Evolutionary conservation across 2,797 vertebrate genomes (phyloP), one percentile per base, ranked within the genome.

Genomic region (Pelochelys cantorii): DNA sequence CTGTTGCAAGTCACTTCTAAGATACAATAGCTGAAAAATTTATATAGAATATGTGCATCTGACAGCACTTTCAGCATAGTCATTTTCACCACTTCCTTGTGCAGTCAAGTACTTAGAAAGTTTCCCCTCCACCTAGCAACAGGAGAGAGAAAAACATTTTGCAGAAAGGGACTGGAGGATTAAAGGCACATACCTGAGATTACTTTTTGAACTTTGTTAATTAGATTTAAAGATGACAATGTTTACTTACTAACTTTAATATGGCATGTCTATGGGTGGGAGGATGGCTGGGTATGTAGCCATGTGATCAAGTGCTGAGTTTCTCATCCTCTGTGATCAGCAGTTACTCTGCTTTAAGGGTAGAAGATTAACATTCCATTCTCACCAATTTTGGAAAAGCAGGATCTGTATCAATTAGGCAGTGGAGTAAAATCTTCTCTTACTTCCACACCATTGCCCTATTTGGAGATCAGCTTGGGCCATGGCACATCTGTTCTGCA

Each of bases 311-410:
- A 77, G 25, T 27, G 25, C 4, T 42, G 79, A 78, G 18, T 5
- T 77, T 15, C 2, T 80, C 65, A 83, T 25, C 80, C 81, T 68
- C 81, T 87, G 11, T 78, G 27, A 75, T 5, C 11, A 75, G 42
- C 29, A 54, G 6, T 82, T 88, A 56, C 13, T 60, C 48, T 92
- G 15, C 11, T 88, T 91, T 52, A 86, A 92, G 10, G 5, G 79
- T 6, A 31, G 10, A 86, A 56, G 14, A 2, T 88, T 37, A 2
- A 3, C 8, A 48, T 7, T 29, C 27, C 1, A 11, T 34, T 87
- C 65, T 57, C 29, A 14, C 79, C 18, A 54, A 23, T 31, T 79
- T 71, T 53, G 9, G 85, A 48, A 77, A 65, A 81, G 81, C 1
- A 71, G 78, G 93, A 86, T 53, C 55, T 6, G 54, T 8, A 83